Percentiles rank a stretch among this genome's conserved stretches.
These are phyloP conservation scores for Drosophila orosa DNA, from an alignment of 1,140 invertebrate species.

Conservation along the genomic window DNA sequence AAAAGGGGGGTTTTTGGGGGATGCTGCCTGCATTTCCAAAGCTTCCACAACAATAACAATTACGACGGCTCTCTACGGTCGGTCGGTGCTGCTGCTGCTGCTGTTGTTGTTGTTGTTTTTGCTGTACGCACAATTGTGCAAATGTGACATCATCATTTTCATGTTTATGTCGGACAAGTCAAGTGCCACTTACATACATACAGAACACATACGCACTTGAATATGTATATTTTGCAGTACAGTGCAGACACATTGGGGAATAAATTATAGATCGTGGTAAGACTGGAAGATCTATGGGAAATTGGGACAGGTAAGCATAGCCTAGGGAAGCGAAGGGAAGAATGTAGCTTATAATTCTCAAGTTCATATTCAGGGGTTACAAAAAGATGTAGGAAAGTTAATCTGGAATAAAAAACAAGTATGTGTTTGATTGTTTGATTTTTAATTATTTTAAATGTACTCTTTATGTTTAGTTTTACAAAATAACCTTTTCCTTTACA, in stretches of 20 bases:
- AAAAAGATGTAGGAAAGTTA: neutral
- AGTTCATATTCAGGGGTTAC: neutral
- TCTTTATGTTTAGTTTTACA: no score
- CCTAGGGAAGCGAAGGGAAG: neutral
- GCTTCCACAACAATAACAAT: slow-evolving; percentile 75
- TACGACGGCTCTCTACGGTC: slow-evolving; percentile 35
- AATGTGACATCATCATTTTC: slow-evolving; percentile 82
- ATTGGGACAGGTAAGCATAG: neutral
- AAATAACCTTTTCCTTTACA: no score
- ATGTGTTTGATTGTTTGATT: no score
- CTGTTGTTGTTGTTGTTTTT: slow-evolving; percentile 46
- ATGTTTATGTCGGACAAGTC: slow-evolving; percentile 81
- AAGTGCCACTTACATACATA: slow-evolving; percentile 77
- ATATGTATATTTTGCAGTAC: slow-evolving; percentile 28
- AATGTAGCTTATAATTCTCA: neutral
- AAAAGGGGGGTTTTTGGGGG: neutral
- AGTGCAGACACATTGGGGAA: slow-evolving; percentile 9
- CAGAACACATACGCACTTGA: slow-evolving; percentile 25
- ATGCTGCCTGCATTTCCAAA: slow-evolving; percentile 36
- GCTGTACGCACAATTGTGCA: slow-evolving; percentile 79
- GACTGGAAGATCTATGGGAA: neutral
- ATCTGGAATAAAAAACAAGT: neutral
- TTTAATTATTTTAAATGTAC: no score
- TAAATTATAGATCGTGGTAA: neutral
- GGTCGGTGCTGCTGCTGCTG: slow-evolving; percentile 16